Evolutionary conservation across 1,140 invertebrate genomes (phyloP).

Genomic region (Cotesia vestalis): DNA sequence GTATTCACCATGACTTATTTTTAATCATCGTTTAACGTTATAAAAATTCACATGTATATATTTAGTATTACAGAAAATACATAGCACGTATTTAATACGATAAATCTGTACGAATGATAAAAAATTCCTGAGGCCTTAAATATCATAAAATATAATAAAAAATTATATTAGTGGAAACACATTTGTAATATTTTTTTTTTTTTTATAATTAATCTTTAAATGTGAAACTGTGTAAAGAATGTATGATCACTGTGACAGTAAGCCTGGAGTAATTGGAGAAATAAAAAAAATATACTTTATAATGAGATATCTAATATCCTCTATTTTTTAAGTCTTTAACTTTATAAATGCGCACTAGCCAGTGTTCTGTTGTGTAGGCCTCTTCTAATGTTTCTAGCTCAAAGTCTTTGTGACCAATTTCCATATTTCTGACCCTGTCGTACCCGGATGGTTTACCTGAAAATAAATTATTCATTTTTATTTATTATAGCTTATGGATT

Average conservation of each 20-base stretch:
- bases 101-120: slow-evolving; percentile 15
- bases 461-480: slow-evolving; percentile 37
- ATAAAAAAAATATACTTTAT: slow-evolving; percentile 4
- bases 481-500: too few species aligned
- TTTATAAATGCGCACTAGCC: slow-evolving; percentile 95
- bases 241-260: neutral
- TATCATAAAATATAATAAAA: slow-evolving; percentile 19
- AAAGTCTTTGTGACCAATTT: slow-evolving; percentile 96
- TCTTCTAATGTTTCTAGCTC: slow-evolving; percentile 92
- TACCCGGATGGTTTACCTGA: slow-evolving; percentile 86
- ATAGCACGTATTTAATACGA: slow-evolving; percentile 17
- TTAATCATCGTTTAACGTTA: slow-evolving; percentile 21
- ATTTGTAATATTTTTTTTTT: neutral
- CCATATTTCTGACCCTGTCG: slow-evolving; percentile 88
- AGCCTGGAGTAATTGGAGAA: slow-evolving; percentile 6
- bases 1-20: slow-evolving; percentile 23
- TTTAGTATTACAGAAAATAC: slow-evolving; percentile 25
- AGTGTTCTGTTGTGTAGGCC: slow-evolving; percentile 95
- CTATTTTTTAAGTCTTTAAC: slow-evolving; percentile 90
- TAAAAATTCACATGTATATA: slow-evolving; percentile 26
- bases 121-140: slow-evolving; percentile 25
- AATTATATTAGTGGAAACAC: slow-evolving; percentile 8
- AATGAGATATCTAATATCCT: slow-evolving; percentile 63
- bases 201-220: neutral
- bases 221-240: neutral